Conservation (phyloP, 2,113 vertebrate species). For the Ictidomys tridecemlineatus region DNA sequence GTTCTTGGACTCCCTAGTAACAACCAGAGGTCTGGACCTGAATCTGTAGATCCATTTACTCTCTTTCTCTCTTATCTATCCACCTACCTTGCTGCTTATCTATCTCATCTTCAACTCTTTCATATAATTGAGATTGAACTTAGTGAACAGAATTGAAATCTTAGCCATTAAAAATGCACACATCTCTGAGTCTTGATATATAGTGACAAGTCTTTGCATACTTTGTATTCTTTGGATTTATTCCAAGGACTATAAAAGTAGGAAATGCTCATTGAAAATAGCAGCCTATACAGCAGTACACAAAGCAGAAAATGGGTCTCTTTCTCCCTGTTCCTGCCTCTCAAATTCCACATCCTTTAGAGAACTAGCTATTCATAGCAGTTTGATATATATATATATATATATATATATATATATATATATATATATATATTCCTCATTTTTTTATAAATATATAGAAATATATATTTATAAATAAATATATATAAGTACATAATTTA, state of each 20-base stretch:
- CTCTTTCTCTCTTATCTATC: not conserved
- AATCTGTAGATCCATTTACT: not conserved
- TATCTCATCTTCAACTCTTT: not conserved
- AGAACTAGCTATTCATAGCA: not conserved
- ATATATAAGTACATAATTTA: not conserved
- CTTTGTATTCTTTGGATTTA: not conserved
- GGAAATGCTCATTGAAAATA: not conserved
- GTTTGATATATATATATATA: not conserved
- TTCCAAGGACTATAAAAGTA: not conserved
- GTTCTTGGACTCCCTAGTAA: constrained; percentile 5
- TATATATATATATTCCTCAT: not conserved
- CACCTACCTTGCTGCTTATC: not conserved
- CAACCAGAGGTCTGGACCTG: not conserved
- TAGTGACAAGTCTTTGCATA: not conserved
- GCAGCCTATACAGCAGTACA: not conserved
- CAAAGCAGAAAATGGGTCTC: not conserved
- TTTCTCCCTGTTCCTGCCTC: not conserved
- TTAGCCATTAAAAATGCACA: not conserved
- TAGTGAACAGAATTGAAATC: not conserved
- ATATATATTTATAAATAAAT: too few relatives aligned
- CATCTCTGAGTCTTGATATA: not conserved
- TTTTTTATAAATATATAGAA: not conserved
- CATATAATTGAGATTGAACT: not conserved
- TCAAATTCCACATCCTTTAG: not conserved
- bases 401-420: not conserved